Percentiles rank a stretch among this genome's conserved stretches.
phyloP scores from a whole-genome alignment of 1,140 invertebrate genomes.

The Stenopsyche tienmushanensis region DNA sequence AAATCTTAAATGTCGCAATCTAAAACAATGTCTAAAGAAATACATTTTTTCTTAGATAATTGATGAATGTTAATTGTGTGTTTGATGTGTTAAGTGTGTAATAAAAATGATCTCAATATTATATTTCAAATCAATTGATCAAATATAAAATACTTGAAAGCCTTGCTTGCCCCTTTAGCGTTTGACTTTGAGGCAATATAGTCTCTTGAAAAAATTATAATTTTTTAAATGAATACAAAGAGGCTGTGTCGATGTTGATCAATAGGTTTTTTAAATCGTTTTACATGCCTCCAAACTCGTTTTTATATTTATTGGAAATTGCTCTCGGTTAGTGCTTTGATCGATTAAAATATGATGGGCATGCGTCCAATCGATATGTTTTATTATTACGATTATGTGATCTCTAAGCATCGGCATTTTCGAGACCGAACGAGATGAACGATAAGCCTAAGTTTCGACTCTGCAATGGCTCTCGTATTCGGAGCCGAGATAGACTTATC shows the following conservation, averaged over 20 bases:
- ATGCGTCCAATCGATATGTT: conserved; percentile 19
- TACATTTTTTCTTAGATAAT: no score
- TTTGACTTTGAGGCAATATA: conserved; percentile 35
- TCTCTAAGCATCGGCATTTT: background rate
- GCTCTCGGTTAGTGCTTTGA: conserved; percentile 27
- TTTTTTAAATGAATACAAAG: conserved; percentile 40
- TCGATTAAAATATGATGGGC: conserved; percentile 34
- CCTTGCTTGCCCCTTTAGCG: background rate
- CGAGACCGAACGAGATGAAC: background rate
- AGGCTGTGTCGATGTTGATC: conserved; percentile 29
- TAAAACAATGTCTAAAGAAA: no score
- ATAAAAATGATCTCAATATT: no score
- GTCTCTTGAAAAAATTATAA: conserved; percentile 30
- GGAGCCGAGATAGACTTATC: no score
- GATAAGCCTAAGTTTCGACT: background rate
- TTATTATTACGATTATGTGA: conserved; percentile 25
- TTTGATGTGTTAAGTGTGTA: no score
- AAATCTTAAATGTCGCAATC: no score
- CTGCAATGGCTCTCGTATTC: background rate
- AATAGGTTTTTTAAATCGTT: conserved; percentile 38
- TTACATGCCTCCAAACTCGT: conserved; percentile 40
- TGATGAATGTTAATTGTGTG: no score
- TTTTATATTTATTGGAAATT: conserved; percentile 35
- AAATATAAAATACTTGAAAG: background rate
- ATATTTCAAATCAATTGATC: background rate